Conservation (phyloP, 2,888 invertebrate species). For the Phalera bucephala region DNA sequence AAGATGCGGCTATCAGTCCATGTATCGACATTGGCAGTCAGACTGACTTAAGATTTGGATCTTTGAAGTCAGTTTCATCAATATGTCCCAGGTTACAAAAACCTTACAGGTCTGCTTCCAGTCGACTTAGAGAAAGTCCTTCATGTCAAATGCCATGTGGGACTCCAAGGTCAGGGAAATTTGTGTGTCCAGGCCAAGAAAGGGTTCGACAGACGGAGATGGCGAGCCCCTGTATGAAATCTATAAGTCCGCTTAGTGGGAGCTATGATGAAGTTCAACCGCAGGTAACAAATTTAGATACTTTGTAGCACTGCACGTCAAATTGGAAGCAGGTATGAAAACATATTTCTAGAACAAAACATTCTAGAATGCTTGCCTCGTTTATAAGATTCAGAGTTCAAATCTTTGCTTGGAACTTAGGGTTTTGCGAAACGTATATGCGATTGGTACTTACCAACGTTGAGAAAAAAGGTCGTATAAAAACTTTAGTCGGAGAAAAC, state of each 20-base stretch:
- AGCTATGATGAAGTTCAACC: slow-evolving; percentile 11
- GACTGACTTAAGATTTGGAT: slow-evolving; percentile 25
- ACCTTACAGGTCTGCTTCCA: slow-evolving; percentile 1
- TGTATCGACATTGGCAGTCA: slow-evolving; percentile 36
- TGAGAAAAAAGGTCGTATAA: too few species aligned
- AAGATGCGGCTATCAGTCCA: slow-evolving; percentile 28
- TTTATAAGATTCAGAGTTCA: too few species aligned
- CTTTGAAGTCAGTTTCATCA: background rate
- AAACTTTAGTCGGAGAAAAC: too few species aligned
- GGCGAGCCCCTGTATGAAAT: background rate
- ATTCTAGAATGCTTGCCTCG: too few species aligned
- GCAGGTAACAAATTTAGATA: slow-evolving; percentile 7
- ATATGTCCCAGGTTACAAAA: slow-evolving; percentile 8
- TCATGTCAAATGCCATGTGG: background rate
- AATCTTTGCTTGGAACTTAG: too few species aligned
- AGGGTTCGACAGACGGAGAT: too few species aligned
- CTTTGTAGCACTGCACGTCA: too few species aligned
- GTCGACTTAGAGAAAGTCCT: background rate
- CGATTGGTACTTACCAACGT: too few species aligned
- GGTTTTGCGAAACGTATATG: too few species aligned
- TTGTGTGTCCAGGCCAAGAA: background rate
- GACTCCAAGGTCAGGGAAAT: background rate
- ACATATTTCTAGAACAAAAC: too few species aligned
- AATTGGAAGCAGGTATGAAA: too few species aligned
- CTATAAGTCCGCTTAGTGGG: background rate